Conservation (phyloP, 2,797 vertebrate genomes). For the Aphelocoma californica region DNA sequence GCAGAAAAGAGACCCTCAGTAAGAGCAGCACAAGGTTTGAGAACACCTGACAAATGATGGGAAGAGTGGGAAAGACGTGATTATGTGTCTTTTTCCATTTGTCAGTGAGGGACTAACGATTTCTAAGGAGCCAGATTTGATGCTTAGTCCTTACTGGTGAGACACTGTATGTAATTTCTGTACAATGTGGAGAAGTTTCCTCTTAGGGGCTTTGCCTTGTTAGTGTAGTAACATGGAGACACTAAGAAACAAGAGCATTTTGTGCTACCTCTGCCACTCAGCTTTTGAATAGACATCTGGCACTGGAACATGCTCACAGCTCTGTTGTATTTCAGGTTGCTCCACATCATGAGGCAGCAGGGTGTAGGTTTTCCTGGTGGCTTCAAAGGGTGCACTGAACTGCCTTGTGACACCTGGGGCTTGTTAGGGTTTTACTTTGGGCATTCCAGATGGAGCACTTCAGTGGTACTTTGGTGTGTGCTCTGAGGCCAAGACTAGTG, state of each 20-base stretch:
- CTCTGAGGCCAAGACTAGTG: neutral
- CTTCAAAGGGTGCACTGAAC: constrained; percentile 25
- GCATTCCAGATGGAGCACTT: neutral
- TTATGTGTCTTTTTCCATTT: neutral
- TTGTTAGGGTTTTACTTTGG: constrained; percentile 27
- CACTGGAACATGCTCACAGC: neutral
- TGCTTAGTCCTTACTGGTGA: neutral
- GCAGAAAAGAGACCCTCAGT: neutral
- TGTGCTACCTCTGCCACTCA: neutral
- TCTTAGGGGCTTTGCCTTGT: neutral
- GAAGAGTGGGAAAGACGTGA: neutral
- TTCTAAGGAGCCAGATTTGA: neutral
- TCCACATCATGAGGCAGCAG: neutral
- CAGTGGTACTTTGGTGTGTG: neutral
- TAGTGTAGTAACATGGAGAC: neutral
- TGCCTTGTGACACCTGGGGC: neutral
- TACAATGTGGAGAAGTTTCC: neutral
- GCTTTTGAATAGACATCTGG: neutral
- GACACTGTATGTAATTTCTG: neutral
- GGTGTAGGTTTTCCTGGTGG: constrained; percentile 1
- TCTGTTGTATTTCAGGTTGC: constrained; percentile 38
- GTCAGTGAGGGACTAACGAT: neutral
- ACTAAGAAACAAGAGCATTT: neutral
- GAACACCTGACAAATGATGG: neutral
- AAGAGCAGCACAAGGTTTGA: neutral